These are phyloP conservation scores for Urocyon cinereoargenteus DNA, from an alignment of 2,797 vertebrate species.

Conservation along the genomic window DNA sequence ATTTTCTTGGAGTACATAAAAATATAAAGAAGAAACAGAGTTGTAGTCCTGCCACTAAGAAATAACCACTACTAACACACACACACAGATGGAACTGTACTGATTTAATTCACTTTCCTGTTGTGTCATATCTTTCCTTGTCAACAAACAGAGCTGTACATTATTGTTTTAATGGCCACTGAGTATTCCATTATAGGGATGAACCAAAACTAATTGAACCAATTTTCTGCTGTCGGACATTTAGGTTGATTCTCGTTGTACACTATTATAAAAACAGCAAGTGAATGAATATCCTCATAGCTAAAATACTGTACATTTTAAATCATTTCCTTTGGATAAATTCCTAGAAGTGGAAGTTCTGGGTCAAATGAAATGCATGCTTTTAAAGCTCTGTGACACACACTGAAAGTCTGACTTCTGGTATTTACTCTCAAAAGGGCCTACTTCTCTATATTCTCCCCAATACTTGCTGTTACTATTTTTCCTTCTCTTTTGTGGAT, in stretches of 20 bases:
- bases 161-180: slow-evolving; percentile 58
- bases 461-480: not conserved
- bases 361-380: not conserved
- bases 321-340: slow-evolving; percentile 29
- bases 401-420: not conserved
- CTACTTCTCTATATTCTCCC: not conserved
- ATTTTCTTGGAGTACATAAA: slow-evolving; percentile 25
- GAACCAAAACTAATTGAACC: slow-evolving; percentile 60
- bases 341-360: slow-evolving; percentile 38
- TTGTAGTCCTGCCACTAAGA: not conserved
- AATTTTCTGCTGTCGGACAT: slow-evolving; percentile 21
- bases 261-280: not conserved
- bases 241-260: slow-evolving; percentile 28
- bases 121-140: not conserved
- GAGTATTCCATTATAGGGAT: not conserved
- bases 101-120: slow-evolving; percentile 36
- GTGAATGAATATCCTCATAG: slow-evolving; percentile 7
- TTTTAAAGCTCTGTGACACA: not conserved
- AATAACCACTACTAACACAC: not conserved
- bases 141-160: slow-evolving; percentile 2
- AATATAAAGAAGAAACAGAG: slow-evolving; percentile 20
- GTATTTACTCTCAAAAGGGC: not conserved
- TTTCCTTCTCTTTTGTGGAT: not conserved
- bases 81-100: not conserved
- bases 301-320: not conserved